phyloP scores from a whole-genome alignment of 2,113 vertebrate genomes.

The Coptodon bakossiorum region DNA sequence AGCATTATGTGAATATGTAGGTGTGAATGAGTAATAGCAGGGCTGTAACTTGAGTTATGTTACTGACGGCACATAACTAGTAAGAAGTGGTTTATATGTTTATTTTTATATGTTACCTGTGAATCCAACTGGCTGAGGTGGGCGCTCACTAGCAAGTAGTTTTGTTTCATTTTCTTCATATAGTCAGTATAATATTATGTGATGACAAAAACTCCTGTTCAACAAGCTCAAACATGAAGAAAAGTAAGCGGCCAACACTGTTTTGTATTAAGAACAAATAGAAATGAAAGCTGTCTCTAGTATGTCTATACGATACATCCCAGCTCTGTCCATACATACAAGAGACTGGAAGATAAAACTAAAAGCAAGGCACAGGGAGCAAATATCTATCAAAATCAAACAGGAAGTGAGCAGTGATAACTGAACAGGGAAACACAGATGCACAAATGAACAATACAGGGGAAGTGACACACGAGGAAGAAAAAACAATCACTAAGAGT shows the following conservation, averaged over 20 bases:
- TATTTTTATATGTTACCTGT: neutral
- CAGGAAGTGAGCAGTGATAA: neutral
- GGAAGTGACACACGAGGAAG: neutral
- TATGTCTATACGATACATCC: neutral
- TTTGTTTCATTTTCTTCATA: neutral
- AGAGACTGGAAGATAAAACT: neutral
- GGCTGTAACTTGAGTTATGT: neutral
- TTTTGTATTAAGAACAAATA: neutral
- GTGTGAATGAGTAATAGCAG: neutral
- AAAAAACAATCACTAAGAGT: neutral
- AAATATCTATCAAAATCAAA: neutral
- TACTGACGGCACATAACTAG: neutral
- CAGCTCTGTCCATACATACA: neutral
- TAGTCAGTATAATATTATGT: fast-evolving
- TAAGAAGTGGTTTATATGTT: neutral
- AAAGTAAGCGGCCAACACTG: neutral
- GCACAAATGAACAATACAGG: neutral
- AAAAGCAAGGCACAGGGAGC: neutral
- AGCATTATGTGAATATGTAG: neutral
- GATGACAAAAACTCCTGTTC: neutral
- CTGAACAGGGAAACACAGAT: neutral
- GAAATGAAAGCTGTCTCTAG: neutral
- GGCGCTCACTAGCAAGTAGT: fast-evolving
- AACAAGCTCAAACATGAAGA: neutral
- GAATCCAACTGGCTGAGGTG: neutral